Evolutionary conservation across 2,797 vertebrate species (phyloP), one percentile per base, ranked within the genome.

Genomic region (Peromyscus aztecus): DNA sequence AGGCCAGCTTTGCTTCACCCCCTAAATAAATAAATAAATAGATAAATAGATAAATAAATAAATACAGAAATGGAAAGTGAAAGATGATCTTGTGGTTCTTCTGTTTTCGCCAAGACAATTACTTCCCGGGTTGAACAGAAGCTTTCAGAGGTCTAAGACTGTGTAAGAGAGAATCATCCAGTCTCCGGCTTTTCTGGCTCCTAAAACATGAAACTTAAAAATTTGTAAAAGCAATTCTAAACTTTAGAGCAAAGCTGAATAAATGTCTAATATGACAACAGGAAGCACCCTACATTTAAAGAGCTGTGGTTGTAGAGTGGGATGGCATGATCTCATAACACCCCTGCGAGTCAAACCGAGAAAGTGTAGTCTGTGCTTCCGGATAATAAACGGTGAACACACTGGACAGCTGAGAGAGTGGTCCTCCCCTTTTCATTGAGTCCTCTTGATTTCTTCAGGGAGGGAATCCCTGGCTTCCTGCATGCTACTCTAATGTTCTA

Each of bases 171-270:
- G 7, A 85, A 94, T 89, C 31, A 81, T 9, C 24, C 63, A 69
- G 46, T 89, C 69, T 94, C 69, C 88, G 65, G 37, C 19, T 94
- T 94, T 95, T 90, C 49, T 71, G 77, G 40, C 61, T 5, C 59
- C 69, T 84, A 80, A 93, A 90, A 96, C 31, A 86, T 57, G 69
- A 86, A 85, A 77, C 1, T 61, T 96, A 88, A 37, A 95, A 67
- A 76, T 88, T 43, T 94, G 17, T 61, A 93, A 97, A 96, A 81
- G 40, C 71, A 96, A 91, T 59, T 10, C 31, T 89, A 81, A 91
- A 78, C n/a, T 95, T 94, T 65, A 90, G 83, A 95, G 52, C 57
- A 94, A 89, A 94, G 43, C 91, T 63, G 95, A 91, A 63, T 65
- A 94, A 93, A 61, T 71, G 81, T 63, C 75, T 65, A 89, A 55